phyloP scores from a whole-genome alignment of 2,113 vertebrate species.

The Labeo catla region DNA sequence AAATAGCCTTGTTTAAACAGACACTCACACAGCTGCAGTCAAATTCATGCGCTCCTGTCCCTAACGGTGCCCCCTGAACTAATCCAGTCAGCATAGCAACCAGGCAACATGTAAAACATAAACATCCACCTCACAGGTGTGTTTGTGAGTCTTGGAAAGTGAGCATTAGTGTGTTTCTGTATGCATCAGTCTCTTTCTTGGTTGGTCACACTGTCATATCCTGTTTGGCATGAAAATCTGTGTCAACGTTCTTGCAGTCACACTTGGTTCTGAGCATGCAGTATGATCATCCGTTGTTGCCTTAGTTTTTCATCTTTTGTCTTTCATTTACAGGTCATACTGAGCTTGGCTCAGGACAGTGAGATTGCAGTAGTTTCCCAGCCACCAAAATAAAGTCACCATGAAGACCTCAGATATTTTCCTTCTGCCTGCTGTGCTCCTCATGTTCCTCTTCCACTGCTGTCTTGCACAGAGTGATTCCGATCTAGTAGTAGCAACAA shows the following conservation, averaged over 20 bases:
- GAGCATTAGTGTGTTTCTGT: not conserved
- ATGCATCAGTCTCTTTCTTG: not conserved
- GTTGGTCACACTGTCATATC: not conserved
- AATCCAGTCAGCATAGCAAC: conserved; percentile 73
- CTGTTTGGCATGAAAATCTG: not conserved
- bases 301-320: conserved; percentile 13
- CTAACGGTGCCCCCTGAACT: conserved; percentile 62
- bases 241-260: not conserved
- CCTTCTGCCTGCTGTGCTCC: conserved; percentile 59
- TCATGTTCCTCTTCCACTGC: conserved; percentile 58
- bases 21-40: conserved; percentile 66
- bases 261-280: not conserved
- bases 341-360: conserved; percentile 59
- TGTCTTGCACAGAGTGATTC: conserved; percentile 70
- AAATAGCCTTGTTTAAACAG: conserved; percentile 64
- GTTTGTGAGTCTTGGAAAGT: conserved; percentile 26
- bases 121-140: conserved; percentile 60
- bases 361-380: conserved; percentile 39
- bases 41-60: conserved; percentile 60
- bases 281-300: not conserved
- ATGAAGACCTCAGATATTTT: conserved; percentile 66
- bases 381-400: conserved; percentile 38
- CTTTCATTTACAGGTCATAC: conserved; percentile 58
- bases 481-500: conserved; percentile 78
- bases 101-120: conserved; percentile 71